A percentile compares a stretch with the other conserved stretches of the same genome.
Evolutionary conservation across 2,888 invertebrate species (phyloP).

Genomic region (Heterodera filipjevi): DNA sequence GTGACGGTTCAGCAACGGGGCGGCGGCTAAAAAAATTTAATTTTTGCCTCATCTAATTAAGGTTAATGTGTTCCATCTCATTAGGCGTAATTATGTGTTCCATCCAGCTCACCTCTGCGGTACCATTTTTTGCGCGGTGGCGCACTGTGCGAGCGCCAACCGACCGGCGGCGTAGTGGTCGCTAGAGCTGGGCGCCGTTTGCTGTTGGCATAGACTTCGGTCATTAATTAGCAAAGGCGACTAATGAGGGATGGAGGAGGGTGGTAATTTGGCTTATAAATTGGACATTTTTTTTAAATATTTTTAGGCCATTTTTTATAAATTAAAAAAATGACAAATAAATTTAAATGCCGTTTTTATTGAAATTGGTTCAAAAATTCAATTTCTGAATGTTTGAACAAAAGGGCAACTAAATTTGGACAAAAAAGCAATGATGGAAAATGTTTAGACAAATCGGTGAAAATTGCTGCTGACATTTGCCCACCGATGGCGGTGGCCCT

Average conservation of each 20-base stretch:
- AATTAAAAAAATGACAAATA: not conserved
- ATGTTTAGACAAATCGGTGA: not conserved
- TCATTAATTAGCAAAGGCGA: not conserved
- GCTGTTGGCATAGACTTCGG: not conserved
- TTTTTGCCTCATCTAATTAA: too few species aligned
- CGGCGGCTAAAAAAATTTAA: not conserved
- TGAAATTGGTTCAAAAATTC: too few species aligned
- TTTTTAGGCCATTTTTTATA: too few species aligned
- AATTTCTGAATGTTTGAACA: too few species aligned
- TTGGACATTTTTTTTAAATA: too few species aligned
- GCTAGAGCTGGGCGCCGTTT: not conserved
- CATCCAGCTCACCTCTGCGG: slow-evolving; percentile 38
- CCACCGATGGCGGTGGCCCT: not conserved
- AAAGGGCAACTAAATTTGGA: not conserved
- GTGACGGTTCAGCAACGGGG: not conserved
- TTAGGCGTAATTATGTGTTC: not conserved
- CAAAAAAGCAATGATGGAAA: not conserved
- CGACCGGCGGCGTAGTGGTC: slow-evolving; percentile 21
- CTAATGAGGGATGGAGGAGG: not conserved
- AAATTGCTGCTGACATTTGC: slow-evolving; percentile 7
- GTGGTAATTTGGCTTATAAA: not conserved
- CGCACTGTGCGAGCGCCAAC: slow-evolving; percentile 44
- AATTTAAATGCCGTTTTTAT: not conserved
- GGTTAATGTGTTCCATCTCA: too few species aligned
- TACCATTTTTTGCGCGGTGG: slow-evolving; percentile 46